Base-by-base conservation (phyloP, 2,888 invertebrate genomes). In the Metallyticus violacea region DNA sequence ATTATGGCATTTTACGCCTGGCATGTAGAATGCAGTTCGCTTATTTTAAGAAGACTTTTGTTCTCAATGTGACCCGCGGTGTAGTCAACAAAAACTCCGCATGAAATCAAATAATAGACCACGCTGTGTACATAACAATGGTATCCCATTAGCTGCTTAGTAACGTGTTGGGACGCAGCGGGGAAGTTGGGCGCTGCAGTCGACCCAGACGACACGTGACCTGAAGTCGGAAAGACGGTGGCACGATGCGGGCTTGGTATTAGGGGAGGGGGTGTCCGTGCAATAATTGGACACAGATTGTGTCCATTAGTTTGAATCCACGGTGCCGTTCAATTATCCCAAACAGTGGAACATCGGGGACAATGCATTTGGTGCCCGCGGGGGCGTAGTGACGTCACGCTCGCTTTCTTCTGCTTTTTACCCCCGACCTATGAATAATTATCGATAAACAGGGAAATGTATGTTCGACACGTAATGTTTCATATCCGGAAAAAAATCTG, bases 271-370 rank as follows among this genome's bases (percentile, higher is more conserved):
- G 40, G 81, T 28, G 77, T 83, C 83, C 77, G 25, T 15, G 77
- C 27, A 82, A 82, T 82, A 82, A 82, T 82, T 82, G 82, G 82
- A 77, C 83, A 77, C 83, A 83, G 82, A 82, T 82, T 82, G 82
- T 82, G 82, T 76, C 82, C 82, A 82, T 82, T 82, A 82, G 82
- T 76, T n/a, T 62, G 76, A 26, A 25, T 62, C 62, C 76, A 27
- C 82, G 26, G 26, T 9, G 77, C 77, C 40, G 40, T 62, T 83
- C 83, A 77, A 83, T 83, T 83, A 30, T 81, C 25, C 29, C 81
- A 81, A 81, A 62, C 40, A 62, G 40, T 62, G 40, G 40, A 62
- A 62, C 40, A 62, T 62, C 40, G 40, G 40, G 40, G 40, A 62
- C 40, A 62, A 62, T 62, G 40, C 40, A 62, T 62, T 15, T 9